These are phyloP conservation scores for Lasioglossum oenotherae DNA, from an alignment of 2,888 invertebrate genomes.

Conservation along the genomic window DNA sequence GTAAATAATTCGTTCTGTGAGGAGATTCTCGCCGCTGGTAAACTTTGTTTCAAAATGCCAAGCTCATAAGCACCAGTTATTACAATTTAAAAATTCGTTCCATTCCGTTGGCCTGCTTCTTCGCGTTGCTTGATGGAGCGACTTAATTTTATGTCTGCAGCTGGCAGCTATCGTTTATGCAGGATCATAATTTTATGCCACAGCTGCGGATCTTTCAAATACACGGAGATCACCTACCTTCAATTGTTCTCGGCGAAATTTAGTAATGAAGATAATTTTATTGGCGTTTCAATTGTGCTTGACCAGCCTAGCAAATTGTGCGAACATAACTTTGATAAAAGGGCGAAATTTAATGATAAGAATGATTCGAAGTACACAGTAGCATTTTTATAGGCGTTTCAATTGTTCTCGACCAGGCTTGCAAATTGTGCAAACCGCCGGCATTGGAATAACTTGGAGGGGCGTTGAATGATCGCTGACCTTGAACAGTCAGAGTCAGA, in stretches of 20 bases:
- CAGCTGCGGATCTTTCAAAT: no score
- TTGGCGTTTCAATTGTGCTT: no score
- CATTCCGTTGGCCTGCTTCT: background rate
- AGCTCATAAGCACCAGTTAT: background rate
- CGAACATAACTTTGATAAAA: background rate
- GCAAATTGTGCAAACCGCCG: background rate
- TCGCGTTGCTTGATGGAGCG: background rate
- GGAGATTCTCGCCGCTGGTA: no score
- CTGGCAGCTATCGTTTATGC: background rate
- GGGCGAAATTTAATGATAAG: background rate
- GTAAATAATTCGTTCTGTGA: background rate
- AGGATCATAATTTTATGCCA: no score
- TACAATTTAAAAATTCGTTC: background rate
- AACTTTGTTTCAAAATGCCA: background rate
- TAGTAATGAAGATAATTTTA: no score
- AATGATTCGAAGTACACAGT: background rate
- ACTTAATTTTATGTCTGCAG: background rate
- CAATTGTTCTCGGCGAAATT: no score
- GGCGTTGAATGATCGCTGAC: conserved; percentile 40
- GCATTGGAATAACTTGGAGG: background rate
- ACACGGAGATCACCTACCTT: no score
- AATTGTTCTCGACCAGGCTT: background rate
- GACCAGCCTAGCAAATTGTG: no score
- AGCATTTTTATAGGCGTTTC: background rate
- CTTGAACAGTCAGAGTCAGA: conserved; percentile 44